Evolutionary conservation across 2,797 vertebrate species (phyloP).

Genomic region (Myiothlypis chrysogaster): DNA sequence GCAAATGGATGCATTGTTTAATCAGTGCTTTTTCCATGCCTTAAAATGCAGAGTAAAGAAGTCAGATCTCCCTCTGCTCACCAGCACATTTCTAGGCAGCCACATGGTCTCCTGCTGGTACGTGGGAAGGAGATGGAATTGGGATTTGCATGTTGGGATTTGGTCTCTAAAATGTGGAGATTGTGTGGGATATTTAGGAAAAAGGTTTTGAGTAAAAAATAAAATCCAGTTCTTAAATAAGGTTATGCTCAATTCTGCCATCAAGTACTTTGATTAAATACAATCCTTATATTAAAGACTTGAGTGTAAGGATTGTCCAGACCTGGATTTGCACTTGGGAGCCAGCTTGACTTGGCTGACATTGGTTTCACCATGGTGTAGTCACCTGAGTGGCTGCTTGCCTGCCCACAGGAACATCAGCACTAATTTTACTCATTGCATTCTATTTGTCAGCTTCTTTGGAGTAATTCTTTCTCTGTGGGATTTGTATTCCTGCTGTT

Average conservation of each 20-base stretch:
- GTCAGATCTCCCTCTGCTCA: slow-evolving; percentile 92
- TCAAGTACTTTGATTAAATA: background rate
- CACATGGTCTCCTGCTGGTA: slow-evolving; percentile 97
- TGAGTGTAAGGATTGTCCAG: background rate
- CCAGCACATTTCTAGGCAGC: slow-evolving; percentile 90
- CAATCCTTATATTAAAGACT: background rate
- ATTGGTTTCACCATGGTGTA: background rate
- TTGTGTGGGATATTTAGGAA: background rate
- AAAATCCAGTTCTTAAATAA: background rate
- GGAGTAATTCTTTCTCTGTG: background rate
- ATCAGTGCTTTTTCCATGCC: slow-evolving; percentile 91
- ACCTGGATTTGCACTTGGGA: background rate
- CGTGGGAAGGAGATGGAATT: background rate
- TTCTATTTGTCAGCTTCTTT: background rate
- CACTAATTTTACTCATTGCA: background rate
- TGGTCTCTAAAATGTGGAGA: background rate
- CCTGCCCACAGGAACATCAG: background rate
- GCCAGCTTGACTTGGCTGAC: background rate
- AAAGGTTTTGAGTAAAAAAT: background rate
- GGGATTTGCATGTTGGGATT: background rate
- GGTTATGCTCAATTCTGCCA: background rate
- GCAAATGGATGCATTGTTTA: slow-evolving; percentile 88
- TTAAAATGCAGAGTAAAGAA: slow-evolving; percentile 92
- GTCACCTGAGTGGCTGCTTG: background rate
- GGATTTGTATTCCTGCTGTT: background rate